Percentiles rank a stretch among this genome's conserved stretches.
Conservation (phyloP, 2,113 vertebrate species). For the Mugil cephalus region DNA sequence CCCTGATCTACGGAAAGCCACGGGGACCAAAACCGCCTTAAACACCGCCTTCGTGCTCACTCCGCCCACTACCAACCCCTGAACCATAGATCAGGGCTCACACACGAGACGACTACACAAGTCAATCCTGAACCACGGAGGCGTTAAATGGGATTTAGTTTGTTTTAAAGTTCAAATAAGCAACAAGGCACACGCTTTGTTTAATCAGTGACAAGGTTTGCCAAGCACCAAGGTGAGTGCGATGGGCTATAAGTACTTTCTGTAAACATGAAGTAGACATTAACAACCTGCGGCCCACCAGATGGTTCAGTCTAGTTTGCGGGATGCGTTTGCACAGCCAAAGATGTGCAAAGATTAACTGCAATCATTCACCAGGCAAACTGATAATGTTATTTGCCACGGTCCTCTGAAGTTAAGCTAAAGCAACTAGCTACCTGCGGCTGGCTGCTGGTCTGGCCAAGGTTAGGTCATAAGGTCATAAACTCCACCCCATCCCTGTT, state of each 20-base stretch:
- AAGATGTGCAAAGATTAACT: no score
- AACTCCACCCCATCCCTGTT: no score
- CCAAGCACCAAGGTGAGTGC: not conserved
- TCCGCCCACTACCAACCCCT: constrained; percentile 16
- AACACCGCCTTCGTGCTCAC: not conserved
- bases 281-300: no score
- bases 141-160: not conserved
- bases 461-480: no score
- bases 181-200: not conserved
- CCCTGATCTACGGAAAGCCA: constrained; percentile 55
- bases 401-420: no score
- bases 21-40: constrained; percentile 19
- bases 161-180: constrained; percentile 1
- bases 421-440: no score
- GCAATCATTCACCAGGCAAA: no score
- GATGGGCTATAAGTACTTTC: not conserved
- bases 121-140: not conserved
- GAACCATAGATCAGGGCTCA: constrained; percentile 20
- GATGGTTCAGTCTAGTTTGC: no score
- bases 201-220: not conserved
- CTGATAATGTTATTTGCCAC: no score
- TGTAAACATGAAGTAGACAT: not conserved
- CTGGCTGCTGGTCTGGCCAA: no score
- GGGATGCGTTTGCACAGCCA: no score
- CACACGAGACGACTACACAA: not conserved